Evolutionary conservation across 2,888 invertebrate genomes (phyloP).

Genomic region (Coelogynopora nodosa): DNA sequence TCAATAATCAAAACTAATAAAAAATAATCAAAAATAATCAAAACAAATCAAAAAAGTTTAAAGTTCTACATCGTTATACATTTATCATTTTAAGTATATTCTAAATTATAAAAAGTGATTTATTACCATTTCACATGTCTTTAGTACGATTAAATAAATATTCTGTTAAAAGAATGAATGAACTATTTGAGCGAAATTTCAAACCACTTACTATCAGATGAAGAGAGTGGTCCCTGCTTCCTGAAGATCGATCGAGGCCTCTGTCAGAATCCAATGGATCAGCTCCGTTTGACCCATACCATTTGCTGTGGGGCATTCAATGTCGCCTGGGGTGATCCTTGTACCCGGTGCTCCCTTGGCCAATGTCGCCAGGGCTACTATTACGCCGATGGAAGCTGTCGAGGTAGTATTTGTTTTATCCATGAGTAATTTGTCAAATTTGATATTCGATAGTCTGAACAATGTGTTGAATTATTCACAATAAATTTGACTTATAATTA

Average conservation of each 20-base stretch:
- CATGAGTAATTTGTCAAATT: too few species aligned
- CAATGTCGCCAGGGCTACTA: slow-evolving; percentile 27
- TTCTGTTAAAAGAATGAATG: too few species aligned
- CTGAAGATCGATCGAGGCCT: slow-evolving; percentile 24
- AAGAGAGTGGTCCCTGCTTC: slow-evolving; percentile 21
- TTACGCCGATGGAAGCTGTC: slow-evolving; percentile 30
- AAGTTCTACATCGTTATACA: too few species aligned
- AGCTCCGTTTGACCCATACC: not conserved
- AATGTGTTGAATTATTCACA: too few species aligned
- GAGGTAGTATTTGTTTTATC: too few species aligned
- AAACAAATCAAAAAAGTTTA: not conserved
- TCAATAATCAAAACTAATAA: not conserved
- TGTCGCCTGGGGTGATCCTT: slow-evolving; percentile 40
- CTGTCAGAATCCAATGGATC: not conserved
- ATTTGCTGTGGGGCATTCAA: slow-evolving; percentile 35
- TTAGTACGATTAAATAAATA: not conserved
- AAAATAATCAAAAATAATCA: not conserved
- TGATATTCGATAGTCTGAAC: too few species aligned
- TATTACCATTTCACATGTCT: not conserved
- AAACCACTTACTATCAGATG: slow-evolving; percentile 23
- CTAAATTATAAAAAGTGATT: too few species aligned
- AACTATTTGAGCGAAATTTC: too few species aligned
- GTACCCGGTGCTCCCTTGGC: not conserved
- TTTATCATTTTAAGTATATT: too few species aligned
- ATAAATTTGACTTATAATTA: too few species aligned